A percentile compares a stretch with the other conserved stretches of the same genome.
These are phyloP conservation scores for Tanytarsus gracilentus DNA, from an alignment of 2,888 invertebrate genomes.

Conservation along the genomic window DNA sequence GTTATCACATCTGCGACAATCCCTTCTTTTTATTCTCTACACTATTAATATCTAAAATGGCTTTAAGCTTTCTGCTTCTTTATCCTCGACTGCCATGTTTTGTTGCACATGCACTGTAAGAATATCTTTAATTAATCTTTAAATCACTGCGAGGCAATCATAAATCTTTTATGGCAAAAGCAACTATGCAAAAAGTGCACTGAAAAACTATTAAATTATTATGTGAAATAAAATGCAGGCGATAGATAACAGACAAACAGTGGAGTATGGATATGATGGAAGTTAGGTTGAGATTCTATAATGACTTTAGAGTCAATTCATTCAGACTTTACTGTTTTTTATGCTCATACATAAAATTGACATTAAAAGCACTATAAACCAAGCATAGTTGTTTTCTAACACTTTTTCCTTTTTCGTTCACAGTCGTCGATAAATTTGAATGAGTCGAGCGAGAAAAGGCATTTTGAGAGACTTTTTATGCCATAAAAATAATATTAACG, in stretches of 20 bases:
- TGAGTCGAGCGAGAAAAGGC: neutral
- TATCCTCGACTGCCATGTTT: neutral
- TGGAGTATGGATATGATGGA: too few relatives aligned
- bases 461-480: neutral
- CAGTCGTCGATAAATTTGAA: neutral
- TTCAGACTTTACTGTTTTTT: too few relatives aligned
- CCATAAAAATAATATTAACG: constrained; percentile 19
- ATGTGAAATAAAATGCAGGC: too few relatives aligned
- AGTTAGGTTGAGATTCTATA: too few relatives aligned
- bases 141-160: constrained; percentile 10
- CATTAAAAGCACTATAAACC: too few relatives aligned
- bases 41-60: too few relatives aligned
- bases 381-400: too few relatives aligned
- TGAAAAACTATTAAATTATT: neutral
- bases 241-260: too few relatives aligned
- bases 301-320: too few relatives aligned
- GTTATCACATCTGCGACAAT: constrained; percentile 14
- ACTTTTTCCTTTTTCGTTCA: too few relatives aligned
- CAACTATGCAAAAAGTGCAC: neutral
- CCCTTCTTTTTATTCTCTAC: neutral
- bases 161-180: neutral
- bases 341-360: too few relatives aligned
- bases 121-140: constrained; percentile 16
- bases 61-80: neutral
- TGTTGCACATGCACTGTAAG: neutral